Evolutionary conservation across 2,888 invertebrate genomes (phyloP), one percentile per base, ranked within the genome.

Genomic region (Peribatodes rhomboidaria): DNA sequence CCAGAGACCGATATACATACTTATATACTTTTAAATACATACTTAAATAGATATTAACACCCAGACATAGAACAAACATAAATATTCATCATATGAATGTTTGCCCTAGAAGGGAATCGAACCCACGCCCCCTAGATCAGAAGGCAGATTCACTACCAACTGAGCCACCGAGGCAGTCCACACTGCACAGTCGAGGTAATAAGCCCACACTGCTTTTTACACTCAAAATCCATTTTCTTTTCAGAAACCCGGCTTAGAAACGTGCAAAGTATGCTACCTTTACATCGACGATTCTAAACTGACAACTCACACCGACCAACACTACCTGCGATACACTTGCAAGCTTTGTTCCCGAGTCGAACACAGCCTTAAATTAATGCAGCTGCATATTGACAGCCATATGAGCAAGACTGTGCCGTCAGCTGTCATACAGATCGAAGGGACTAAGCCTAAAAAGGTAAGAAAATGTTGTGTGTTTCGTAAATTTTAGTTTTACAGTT

Each of bases 181-280:
- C n/a, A n/a, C n/a, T n/a, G n/a, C n/a, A n/a, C n/a, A n/a, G n/a
- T n/a, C n/a, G n/a, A n/a, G n/a, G n/a, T n/a, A n/a, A n/a, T n/a
- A n/a, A n/a, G n/a, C n/a, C n/a, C n/a, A n/a, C n/a, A n/a, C n/a
- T n/a, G n/a, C n/a, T n/a, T n/a, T n/a, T n/a, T n/a, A 39, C 7
- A 31, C 1, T 0, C 44, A 9, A 13, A n/a, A n/a, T n/a, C n/a
- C n/a, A n/a, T n/a, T 20, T 11, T 7, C 49, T 10, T 49, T 31
- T 14, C 75, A 85, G 88, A 88, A 84, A 80, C 80, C 80, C 0
- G 85, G 79, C 0, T 73, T 77, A 7, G 70, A 74, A 0, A 74
- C 90, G 0, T 92, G 92, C 68, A 85, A 85, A 57, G 80, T 90
- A 0, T 92, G 92, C 70, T 92, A 87, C 72, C 72, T 83, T 1